phyloP scores from a whole-genome alignment of 2,888 invertebrate species.

The Apoda limacodes region DNA sequence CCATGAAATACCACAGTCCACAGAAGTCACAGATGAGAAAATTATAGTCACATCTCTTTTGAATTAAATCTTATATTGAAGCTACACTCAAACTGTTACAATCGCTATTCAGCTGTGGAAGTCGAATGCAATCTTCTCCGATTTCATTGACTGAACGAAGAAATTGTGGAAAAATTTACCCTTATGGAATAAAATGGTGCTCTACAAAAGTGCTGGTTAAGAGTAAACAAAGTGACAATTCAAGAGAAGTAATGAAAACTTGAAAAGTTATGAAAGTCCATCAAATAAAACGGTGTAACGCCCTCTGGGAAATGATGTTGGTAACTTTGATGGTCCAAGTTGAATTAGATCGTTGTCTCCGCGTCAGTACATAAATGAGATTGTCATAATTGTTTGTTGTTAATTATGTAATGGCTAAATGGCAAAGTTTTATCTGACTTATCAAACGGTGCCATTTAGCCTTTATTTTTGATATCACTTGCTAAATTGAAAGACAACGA shows the following conservation, averaged over 20 bases:
- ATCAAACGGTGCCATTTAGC: no score
- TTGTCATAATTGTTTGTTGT: no score
- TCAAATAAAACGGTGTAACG: slow-evolving; percentile 29
- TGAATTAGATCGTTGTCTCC: slow-evolving; percentile 40
- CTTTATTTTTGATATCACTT: no score
- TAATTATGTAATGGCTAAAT: no score
- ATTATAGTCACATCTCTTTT: slow-evolving; percentile 1
- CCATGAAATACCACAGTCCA: no score
- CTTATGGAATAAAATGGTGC: slow-evolving; percentile 27
- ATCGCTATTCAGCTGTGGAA: slow-evolving; percentile 45
- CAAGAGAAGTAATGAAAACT: slow-evolving; percentile 23
- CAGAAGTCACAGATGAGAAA: slow-evolving; percentile 9
- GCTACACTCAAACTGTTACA: background rate
- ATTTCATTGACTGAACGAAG: slow-evolving; percentile 28
- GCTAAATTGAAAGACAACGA: no score
- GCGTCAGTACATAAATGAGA: slow-evolving; percentile 42
- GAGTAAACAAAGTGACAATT: slow-evolving; percentile 21
- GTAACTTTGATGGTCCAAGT: slow-evolving; percentile 34
- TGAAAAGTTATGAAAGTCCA: slow-evolving; percentile 28
- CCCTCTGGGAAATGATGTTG: slow-evolving; percentile 41
- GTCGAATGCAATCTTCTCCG: slow-evolving; percentile 32
- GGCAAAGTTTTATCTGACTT: no score
- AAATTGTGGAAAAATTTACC: slow-evolving; percentile 41
- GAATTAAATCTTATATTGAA: slow-evolving; percentile 13
- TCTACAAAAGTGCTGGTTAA: background rate